Evolutionary conservation across 2,888 invertebrate species (phyloP), one percentile per base, ranked within the genome.

Genomic region (Pristionchus arcanus): DNA sequence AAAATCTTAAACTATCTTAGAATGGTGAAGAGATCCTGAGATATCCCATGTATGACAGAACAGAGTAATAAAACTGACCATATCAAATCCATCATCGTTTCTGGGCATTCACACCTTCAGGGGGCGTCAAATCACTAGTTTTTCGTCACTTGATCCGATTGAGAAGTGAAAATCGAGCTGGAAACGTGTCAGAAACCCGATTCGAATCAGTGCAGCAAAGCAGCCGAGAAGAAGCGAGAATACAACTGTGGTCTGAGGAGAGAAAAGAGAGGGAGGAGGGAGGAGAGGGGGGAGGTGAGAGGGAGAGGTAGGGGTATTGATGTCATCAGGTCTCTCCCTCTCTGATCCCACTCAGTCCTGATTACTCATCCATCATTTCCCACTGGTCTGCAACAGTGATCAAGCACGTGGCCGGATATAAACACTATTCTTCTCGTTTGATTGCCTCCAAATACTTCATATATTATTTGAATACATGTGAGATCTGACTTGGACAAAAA

Each of bases 61-160:
- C 15, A 55, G 19, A 68, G n/a, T 49, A 83, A 19, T 37, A 68
- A 21, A 28, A 68, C 68, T 68, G 19, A 87, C 87, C 87, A 87
- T 66, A 42, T 87, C 87, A n/a, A 87, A 87, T n/a, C 19, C 87
- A 25, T 87, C 87, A 68, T 87, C 87, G 87, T 87, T 87, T 21
- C 87, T 63, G 87, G 66, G 87, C 87, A 87, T 87, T 42, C 42
- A 87, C 53, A 53, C n/a, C 31, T 49, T 49, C 42, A 49, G 42
- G 31, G 28, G 16, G 42, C 15, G 15, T 49, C 28, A 28, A 77
- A 34, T 37, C 16, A 9, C 16, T 49, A 81, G 37, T 42, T n/a
- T 25, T 77, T 4, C 25, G 81, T 53, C 42, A 81, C 81, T 81
- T 28, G 11, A 81, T 81, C 49, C 81, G 13, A 5, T 25, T n/a